phyloP scores from a whole-genome alignment of 1,140 invertebrate species.

The Trachymyrmex cornetzi region DNA sequence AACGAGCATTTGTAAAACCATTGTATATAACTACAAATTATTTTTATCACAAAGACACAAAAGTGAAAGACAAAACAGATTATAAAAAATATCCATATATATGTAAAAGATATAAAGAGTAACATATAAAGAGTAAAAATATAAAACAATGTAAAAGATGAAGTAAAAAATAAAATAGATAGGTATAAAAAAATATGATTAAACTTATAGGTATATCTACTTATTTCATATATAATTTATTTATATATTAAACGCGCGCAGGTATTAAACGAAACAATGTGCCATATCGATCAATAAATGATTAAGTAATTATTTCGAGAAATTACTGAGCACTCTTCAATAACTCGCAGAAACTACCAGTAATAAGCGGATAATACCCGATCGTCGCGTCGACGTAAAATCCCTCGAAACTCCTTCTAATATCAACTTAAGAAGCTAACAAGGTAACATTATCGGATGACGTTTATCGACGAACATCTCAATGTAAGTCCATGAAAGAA shows the following conservation, averaged over 20 bases:
- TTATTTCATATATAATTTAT: background rate
- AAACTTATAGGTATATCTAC: background rate
- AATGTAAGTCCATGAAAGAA: conserved; percentile 61
- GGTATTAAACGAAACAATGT: background rate
- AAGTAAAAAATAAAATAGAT: no score
- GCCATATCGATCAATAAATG: background rate
- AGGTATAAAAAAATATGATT: no score
- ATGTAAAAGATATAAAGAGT: no score
- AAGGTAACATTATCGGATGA: conserved; percentile 39
- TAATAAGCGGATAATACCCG: conserved; percentile 34
- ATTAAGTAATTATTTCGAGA: background rate
- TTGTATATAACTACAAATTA: no score
- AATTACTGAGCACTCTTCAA: background rate
- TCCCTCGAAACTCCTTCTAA: conserved; percentile 5
- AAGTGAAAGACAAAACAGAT: no score
- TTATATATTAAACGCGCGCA: no score
- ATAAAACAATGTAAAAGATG: no score
- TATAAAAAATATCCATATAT: no score
- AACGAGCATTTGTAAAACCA: no score
- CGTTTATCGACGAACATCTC: conserved; percentile 56
- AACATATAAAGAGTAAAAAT: no score
- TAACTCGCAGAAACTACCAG: background rate
- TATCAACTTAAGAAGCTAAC: background rate
- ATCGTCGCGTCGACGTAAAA: background rate
- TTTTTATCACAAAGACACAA: no score